These are phyloP conservation scores for Hydrochoerus hydrochaeris DNA, from an alignment of 2,113 vertebrate genomes.

Conservation along the genomic window DNA sequence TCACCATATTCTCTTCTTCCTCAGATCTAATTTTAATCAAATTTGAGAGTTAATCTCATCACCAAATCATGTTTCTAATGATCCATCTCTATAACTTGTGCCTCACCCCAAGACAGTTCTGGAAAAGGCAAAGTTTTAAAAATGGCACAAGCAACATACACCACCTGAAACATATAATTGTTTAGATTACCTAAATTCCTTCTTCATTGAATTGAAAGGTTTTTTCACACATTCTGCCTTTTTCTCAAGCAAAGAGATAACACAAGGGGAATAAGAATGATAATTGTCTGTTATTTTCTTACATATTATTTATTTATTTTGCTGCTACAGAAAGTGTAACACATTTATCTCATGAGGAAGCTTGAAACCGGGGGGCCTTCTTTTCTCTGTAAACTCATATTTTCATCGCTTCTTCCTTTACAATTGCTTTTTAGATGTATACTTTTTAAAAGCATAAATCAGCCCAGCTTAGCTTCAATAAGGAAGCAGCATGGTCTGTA, in stretches of 20 bases:
- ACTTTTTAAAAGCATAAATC: slow-evolving; percentile 35
- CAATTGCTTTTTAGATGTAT: slow-evolving; percentile 2
- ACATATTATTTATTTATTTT: background rate
- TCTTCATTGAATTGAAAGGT: slow-evolving; percentile 21
- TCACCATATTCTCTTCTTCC: background rate
- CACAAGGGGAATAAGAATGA: background rate
- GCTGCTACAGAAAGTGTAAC: slow-evolving; percentile 4
- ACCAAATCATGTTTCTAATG: background rate
- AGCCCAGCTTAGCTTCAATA: background rate
- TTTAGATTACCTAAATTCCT: slow-evolving; percentile 29
- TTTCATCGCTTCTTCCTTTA: slow-evolving; percentile 6
- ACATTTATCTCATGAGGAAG: slow-evolving; percentile 34
- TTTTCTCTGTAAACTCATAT: background rate
- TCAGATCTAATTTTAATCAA: slow-evolving; percentile 42
- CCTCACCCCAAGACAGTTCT: background rate
- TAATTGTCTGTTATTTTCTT: background rate
- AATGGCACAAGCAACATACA: background rate
- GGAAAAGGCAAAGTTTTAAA: slow-evolving; percentile 39
- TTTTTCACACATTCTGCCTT: background rate
- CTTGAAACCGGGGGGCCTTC: background rate
- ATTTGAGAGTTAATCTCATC: slow-evolving; percentile 52
- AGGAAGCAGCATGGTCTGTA: background rate
- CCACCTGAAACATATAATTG: background rate
- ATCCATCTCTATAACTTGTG: background rate
- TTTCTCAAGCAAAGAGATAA: background rate